A percentile compares a stretch with the other conserved stretches of the same genome.
phyloP scores from a whole-genome alignment of 1,140 invertebrate species.

The Pogonomyrmex californicus region DNA sequence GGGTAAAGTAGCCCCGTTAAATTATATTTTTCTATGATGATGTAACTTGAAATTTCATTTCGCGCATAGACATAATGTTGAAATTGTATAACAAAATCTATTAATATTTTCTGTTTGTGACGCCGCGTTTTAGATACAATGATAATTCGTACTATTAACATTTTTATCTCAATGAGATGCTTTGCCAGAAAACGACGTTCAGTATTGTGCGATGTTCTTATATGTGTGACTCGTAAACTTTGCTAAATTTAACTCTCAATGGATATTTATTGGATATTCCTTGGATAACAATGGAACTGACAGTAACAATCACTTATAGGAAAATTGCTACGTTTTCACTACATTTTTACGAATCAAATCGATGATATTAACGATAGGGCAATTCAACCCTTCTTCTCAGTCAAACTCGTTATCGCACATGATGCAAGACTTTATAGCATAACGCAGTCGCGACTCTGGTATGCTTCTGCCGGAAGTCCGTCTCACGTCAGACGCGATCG shows the following conservation, averaged over 20 bases:
- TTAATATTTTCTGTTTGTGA: neutral
- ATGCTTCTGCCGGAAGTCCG: slow-evolving; percentile 33
- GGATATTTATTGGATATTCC: neutral
- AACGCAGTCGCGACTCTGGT: slow-evolving; percentile 46
- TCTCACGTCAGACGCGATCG: slow-evolving; percentile 49
- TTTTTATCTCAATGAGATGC: neutral
- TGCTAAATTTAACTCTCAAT: slow-evolving; percentile 17
- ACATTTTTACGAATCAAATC: slow-evolving; percentile 44
- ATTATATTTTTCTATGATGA: neutral
- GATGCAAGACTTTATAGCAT: slow-evolving; percentile 41
- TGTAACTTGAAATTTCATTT: neutral
- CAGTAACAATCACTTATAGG: neutral
- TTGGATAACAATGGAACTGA: neutral
- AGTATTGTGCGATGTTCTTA: neutral
- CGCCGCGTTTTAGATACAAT: neutral
- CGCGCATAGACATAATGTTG: neutral
- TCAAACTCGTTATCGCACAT: slow-evolving; percentile 40
- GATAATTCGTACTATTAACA: neutral
- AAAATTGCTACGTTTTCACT: slow-evolving; percentile 13
- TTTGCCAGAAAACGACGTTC: neutral
- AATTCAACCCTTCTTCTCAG: neutral
- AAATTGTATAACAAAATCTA: neutral
- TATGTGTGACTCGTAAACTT: slow-evolving; percentile 3
- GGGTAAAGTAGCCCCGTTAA: neutral
- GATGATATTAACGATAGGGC: slow-evolving; percentile 26